phyloP scores from a whole-genome alignment of 2,797 vertebrate genomes.

The Notolabrus celidotus region DNA sequence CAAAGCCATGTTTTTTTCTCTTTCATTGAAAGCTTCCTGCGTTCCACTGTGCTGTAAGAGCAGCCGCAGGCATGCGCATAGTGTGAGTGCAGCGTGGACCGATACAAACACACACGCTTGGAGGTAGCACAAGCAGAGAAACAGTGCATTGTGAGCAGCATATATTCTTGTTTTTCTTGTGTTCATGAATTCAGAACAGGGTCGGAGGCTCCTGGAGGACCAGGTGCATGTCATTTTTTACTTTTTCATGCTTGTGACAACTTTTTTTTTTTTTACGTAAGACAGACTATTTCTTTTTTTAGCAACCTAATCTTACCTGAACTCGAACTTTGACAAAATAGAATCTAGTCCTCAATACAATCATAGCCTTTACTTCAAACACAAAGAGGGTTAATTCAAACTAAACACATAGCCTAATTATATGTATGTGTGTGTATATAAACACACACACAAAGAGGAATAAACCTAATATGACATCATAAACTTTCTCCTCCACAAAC shows the following conservation, averaged over 20 bases:
- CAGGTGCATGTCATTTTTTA: conserved; percentile 7
- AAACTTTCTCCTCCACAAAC: conserved; percentile 40
- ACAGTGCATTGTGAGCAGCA: conserved; percentile 46
- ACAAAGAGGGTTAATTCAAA: too few relatives aligned
- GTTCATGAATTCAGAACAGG: conserved; percentile 63
- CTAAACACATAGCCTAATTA: too few relatives aligned
- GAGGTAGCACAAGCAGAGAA: conserved; percentile 23
- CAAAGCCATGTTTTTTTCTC: conserved; percentile 45
- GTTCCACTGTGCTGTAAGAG: conserved; percentile 50
- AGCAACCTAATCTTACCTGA: too few relatives aligned
- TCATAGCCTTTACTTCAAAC: too few relatives aligned
- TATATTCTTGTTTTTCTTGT: conserved; percentile 54
- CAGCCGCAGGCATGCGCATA: conserved; percentile 45
- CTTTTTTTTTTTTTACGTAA: background rate
- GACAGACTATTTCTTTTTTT: background rate
- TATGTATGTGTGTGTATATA: too few relatives aligned
- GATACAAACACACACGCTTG: conserved; percentile 30
- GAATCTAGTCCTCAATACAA: too few relatives aligned
- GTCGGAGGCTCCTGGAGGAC: conserved; percentile 41
- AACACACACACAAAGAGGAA: background rate
- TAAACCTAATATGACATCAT: conserved; percentile 29
- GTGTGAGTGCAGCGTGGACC: conserved; percentile 39
- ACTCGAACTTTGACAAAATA: too few relatives aligned
- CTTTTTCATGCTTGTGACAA: background rate
- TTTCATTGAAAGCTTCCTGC: conserved; percentile 57